Percentiles rank a stretch among this genome's conserved stretches.
Conservation (phyloP, 2,888 invertebrate species). For the Agrochola circellaris region DNA sequence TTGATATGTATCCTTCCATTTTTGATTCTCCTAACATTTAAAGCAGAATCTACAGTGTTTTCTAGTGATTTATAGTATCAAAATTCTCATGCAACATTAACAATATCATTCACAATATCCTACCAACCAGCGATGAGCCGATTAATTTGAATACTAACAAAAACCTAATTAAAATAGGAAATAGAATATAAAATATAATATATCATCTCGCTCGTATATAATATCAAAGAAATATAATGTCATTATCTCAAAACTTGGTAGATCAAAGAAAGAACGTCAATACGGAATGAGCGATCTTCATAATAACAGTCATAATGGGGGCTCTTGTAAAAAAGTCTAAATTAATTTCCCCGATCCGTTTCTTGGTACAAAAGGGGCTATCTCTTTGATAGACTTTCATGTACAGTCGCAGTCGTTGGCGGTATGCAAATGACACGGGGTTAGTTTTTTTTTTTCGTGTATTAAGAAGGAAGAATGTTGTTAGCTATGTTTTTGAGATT, state of each 20-base stretch:
- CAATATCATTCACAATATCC: conserved; percentile 15
- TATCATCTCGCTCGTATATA: conserved; percentile 72
- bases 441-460: conserved; percentile 47
- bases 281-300: conserved; percentile 74
- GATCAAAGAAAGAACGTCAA: conserved; percentile 84
- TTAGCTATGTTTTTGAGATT: conserved; percentile 18
- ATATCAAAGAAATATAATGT: conserved; percentile 86
- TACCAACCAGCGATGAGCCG: conserved; percentile 30
- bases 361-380: conserved; percentile 80
- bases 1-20: background rate
- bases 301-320: conserved; percentile 72
- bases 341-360: conserved; percentile 87
- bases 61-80: background rate
- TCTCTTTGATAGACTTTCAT: conserved; percentile 85
- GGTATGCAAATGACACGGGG: conserved; percentile 65
- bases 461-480: conserved; percentile 41
- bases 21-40: background rate
- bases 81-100: conserved; percentile 31
- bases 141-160: conserved; percentile 59
- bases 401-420: conserved; percentile 66
- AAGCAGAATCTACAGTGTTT: background rate
- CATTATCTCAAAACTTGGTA: conserved; percentile 81
- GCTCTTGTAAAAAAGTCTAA: conserved; percentile 78
- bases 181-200: conserved; percentile 69
- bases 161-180: conserved; percentile 68